Conservation (phyloP, 2,113 vertebrate species). For the Dipodomys stephensi region DNA sequence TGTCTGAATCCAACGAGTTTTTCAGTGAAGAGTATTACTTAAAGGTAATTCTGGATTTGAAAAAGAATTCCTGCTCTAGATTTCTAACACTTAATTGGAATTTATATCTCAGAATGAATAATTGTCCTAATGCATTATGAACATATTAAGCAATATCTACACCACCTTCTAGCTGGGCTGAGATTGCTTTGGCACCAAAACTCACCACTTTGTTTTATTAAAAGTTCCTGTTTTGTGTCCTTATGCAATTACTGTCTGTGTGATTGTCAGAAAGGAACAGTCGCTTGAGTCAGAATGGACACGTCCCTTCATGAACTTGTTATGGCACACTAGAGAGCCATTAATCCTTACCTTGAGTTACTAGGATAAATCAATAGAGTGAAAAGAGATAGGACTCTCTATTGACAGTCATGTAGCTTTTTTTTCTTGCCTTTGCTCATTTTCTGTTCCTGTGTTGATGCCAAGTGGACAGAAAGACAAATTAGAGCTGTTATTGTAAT, state of each 20-base stretch:
- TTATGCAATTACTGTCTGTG: slow-evolving; percentile 70
- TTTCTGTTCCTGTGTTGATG: slow-evolving; percentile 30
- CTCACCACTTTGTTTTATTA: slow-evolving; percentile 52
- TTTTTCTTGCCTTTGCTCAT: not conserved
- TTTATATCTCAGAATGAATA: not conserved
- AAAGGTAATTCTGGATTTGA: not conserved
- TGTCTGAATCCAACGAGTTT: not conserved
- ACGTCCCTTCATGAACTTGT: slow-evolving; percentile 56
- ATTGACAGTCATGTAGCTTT: slow-evolving; percentile 40
- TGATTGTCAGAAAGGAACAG: slow-evolving; percentile 62
- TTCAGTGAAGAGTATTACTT: not conserved
- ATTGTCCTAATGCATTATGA: not conserved
- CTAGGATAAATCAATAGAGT: slow-evolving; percentile 72
- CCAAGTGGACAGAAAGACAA: slow-evolving; percentile 7
- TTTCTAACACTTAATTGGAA: not conserved
- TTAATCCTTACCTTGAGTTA: slow-evolving; percentile 77
- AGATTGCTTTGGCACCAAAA: slow-evolving; percentile 24
- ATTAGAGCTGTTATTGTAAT: not conserved
- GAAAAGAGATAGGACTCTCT: slow-evolving; percentile 34
- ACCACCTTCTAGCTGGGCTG: not conserved
- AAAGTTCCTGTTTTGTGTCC: slow-evolving; percentile 59
- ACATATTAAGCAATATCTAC: not conserved
- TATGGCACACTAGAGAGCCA: slow-evolving; percentile 66
- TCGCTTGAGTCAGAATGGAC: slow-evolving; percentile 30
- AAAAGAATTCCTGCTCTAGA: not conserved